These are phyloP conservation scores for Harmothoe impar DNA, from an alignment of 2,888 invertebrate species.

Conservation along the genomic window DNA sequence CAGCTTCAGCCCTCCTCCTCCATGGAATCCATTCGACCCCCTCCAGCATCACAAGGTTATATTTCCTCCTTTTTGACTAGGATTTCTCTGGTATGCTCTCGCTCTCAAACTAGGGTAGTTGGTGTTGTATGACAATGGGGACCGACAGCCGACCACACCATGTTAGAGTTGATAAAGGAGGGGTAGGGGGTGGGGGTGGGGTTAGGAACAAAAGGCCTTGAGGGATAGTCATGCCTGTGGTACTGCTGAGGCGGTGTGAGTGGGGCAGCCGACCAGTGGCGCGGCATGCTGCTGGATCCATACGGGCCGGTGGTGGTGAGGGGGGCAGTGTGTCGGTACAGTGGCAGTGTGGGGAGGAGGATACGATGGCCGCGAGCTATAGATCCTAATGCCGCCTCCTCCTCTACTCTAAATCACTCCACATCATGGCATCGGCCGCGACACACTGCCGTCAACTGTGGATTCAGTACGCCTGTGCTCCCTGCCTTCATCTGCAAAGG, in stretches of 20 bases:
- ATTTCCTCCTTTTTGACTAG: slow-evolving; percentile 4
- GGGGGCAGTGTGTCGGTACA: not conserved
- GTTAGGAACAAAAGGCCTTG: not conserved
- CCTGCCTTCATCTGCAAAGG: not conserved
- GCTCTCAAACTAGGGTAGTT: not conserved
- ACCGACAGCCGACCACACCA: no score
- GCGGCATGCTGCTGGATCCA: not conserved
- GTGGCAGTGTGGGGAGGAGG: not conserved
- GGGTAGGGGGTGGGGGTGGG: not conserved
- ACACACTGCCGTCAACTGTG: not conserved
- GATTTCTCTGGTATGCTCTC: not conserved
- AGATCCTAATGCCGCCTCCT: slow-evolving; percentile 15
- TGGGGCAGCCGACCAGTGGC: not conserved
- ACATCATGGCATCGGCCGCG: not conserved
- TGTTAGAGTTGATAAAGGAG: not conserved
- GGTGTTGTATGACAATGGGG: not conserved
- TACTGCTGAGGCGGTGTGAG: not conserved
- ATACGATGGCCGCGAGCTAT: slow-evolving; percentile 19
- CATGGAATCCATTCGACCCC: slow-evolving; percentile 33
- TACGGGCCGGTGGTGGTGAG: not conserved
- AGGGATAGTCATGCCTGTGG: not conserved
- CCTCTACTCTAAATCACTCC: slow-evolving; percentile 38
- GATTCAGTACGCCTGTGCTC: not conserved
- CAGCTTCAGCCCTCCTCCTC: not conserved
- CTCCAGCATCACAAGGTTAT: slow-evolving; percentile 1